Conservation (phyloP, 2,113 vertebrate genomes). For the Caracal caracal region DNA sequence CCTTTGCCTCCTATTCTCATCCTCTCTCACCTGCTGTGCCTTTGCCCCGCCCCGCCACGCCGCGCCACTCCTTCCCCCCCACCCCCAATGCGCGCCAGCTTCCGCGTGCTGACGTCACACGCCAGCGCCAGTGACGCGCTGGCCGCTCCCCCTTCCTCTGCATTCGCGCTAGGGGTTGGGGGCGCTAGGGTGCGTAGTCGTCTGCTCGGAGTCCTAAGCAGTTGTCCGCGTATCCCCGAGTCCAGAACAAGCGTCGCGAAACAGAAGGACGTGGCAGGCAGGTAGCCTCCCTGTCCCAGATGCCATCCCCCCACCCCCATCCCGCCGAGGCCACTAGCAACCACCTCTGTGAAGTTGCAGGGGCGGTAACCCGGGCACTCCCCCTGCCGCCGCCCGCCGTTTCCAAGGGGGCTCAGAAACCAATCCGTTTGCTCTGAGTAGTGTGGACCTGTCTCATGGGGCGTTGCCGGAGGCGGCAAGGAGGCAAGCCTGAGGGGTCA, state of each 20-base stretch:
- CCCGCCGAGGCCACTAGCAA: background rate
- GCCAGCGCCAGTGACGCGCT: conserved; percentile 38
- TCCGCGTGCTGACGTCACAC: conserved; percentile 62
- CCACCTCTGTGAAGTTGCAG: conserved; percentile 2
- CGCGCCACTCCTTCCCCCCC: background rate
- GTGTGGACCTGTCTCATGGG: background rate
- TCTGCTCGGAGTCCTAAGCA: accelerated
- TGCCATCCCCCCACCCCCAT: background rate
- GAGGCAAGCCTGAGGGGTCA: background rate
- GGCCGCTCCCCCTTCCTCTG: background rate
- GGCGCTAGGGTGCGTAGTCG: accelerated
- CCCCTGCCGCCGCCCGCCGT: conserved; percentile 4
- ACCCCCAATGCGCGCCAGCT: background rate
- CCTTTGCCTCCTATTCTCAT: accelerated
- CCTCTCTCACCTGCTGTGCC: accelerated
- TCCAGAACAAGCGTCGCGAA: background rate
- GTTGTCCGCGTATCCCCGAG: no score
- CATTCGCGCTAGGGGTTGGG: accelerated
- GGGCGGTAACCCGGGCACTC: conserved; percentile 8
- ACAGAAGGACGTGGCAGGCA: background rate
- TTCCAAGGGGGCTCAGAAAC: conserved; percentile 54
- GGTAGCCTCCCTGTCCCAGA: background rate
- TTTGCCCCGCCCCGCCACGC: background rate
- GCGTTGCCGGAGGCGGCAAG: background rate
- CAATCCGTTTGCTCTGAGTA: background rate